Conservation (phyloP, 1,140 invertebrate species). For the Drosophila fuyamai region DNA sequence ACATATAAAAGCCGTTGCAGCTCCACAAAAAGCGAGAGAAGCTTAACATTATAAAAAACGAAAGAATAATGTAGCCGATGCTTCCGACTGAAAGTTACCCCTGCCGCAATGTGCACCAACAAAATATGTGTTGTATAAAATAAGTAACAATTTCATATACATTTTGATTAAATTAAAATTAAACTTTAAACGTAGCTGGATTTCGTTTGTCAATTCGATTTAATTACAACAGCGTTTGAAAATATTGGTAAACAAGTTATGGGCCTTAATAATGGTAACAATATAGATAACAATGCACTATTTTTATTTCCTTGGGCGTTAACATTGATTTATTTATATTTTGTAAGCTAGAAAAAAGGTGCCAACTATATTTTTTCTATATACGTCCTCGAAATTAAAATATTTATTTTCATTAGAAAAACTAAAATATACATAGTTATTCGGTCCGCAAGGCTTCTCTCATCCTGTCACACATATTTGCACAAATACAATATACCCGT, state of each 20-base stretch:
- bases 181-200: too few species aligned
- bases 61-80: neutral
- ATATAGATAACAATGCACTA: too few species aligned
- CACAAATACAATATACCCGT: constrained; percentile 6
- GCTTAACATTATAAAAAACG: constrained; percentile 60
- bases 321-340: too few species aligned
- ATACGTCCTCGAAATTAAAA: too few species aligned
- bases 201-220: too few species aligned
- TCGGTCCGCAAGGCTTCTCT: neutral
- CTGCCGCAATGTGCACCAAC: neutral
- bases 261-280: too few species aligned
- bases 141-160: neutral
- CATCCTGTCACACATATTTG: neutral
- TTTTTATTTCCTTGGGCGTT: too few species aligned
- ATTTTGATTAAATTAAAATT: too few species aligned
- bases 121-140: neutral
- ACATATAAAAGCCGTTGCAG: constrained; percentile 65
- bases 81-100: neutral
- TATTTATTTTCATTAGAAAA: neutral
- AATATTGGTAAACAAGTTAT: too few species aligned
- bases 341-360: too few species aligned
- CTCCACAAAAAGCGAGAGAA: constrained; percentile 30
- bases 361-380: too few species aligned
- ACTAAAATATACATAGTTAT: neutral
- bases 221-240: too few species aligned